Conservation (phyloP, 2,113 vertebrate species). For the Cyanoderma ruficeps region DNA sequence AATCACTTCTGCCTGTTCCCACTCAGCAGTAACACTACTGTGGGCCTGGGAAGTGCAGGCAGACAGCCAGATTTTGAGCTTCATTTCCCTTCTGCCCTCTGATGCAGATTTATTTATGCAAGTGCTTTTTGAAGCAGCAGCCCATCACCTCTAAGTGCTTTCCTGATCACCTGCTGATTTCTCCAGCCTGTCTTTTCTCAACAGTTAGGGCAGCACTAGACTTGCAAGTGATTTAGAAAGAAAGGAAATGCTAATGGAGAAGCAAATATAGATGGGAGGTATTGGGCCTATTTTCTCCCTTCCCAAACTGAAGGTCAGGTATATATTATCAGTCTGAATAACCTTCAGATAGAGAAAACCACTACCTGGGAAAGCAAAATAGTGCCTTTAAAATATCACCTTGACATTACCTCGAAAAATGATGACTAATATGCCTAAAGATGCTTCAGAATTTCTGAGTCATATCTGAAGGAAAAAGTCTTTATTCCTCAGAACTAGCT, state of each 20-base stretch:
- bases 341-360: neutral
- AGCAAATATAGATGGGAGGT: neutral
- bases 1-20: neutral
- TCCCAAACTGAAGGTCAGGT: constrained; percentile 5
- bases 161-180: constrained; percentile 21
- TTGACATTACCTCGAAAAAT: neutral
- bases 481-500: neutral
- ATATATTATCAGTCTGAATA: neutral
- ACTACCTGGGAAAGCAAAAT: neutral
- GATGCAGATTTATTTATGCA: constrained; percentile 48
- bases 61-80: neutral
- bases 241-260: neutral
- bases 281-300: neutral
- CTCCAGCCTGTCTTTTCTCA: constrained; percentile 8
- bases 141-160: constrained; percentile 52
- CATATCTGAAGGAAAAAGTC: neutral
- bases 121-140: constrained; percentile 22
- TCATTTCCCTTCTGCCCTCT: constrained; percentile 9
- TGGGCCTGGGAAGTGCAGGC: neutral
- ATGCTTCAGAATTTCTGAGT: neutral
- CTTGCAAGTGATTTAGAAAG: neutral
- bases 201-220: neutral
- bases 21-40: neutral
- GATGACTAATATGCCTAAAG: neutral
- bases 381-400: neutral